Percentiles rank a stretch among this genome's conserved stretches.
Evolutionary conservation across 1,140 invertebrate species (phyloP).

Genomic region (Drosophila jambulina): DNA sequence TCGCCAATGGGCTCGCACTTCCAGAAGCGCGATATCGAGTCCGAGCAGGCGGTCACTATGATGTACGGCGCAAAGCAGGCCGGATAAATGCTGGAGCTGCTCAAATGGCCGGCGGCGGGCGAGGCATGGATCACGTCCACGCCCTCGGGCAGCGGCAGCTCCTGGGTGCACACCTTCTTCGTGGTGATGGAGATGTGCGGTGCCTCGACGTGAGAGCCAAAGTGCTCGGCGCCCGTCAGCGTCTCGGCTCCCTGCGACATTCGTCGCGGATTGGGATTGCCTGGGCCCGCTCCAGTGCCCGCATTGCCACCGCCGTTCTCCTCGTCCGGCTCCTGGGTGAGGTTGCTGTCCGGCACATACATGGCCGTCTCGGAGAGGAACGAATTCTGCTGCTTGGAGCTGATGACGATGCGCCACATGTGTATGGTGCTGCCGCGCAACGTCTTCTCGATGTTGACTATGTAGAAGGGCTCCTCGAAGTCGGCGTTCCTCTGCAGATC

Average conservation of each 20-base stretch:
- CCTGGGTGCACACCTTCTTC: slow-evolving; percentile 92
- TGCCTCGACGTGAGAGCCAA: slow-evolving; percentile 73
- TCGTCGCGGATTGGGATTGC: slow-evolving; percentile 37
- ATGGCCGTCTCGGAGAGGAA: slow-evolving; percentile 91
- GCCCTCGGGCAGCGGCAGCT: slow-evolving; percentile 93
- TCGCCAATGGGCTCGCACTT: slow-evolving; percentile 88
- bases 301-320: slow-evolving; percentile 30
- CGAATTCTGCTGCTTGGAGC: slow-evolving; percentile 89
- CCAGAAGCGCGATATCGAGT: slow-evolving; percentile 93
- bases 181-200: slow-evolving; percentile 89
- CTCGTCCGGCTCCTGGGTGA: slow-evolving; percentile 94
- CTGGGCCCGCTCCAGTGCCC: neutral
- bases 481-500: slow-evolving; percentile 93
- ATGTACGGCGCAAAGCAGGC: slow-evolving; percentile 99
- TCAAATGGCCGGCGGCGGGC: slow-evolving; percentile 97
- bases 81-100: slow-evolving; percentile 99
- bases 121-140: slow-evolving; percentile 96
- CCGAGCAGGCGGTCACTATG: slow-evolving; percentile 96
- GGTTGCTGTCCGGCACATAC: slow-evolving; percentile 95
- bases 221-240: slow-evolving; percentile 51
- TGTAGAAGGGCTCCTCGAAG: slow-evolving; percentile 98
- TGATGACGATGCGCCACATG: slow-evolving; percentile 97
- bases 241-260: slow-evolving; percentile 70
- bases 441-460: slow-evolving; percentile 96
- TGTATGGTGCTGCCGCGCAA: slow-evolving; percentile 94